These are phyloP conservation scores for Alca torda DNA, from an alignment of 2,797 vertebrate species.

Conservation along the genomic window DNA sequence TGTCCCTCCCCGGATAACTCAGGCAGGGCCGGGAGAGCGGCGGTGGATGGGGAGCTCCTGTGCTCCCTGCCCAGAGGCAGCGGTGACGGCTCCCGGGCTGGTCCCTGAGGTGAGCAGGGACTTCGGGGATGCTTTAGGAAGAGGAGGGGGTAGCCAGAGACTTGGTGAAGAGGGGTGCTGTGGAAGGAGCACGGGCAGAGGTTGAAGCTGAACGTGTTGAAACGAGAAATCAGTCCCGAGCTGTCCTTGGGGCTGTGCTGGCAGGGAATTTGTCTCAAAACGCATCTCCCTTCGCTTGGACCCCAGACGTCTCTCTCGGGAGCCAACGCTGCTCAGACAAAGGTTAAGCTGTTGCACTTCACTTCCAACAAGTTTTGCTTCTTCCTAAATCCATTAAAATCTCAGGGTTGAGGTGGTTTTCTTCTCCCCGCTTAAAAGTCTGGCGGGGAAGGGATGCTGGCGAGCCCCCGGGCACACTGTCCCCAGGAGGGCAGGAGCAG, in stretches of 20 bases:
- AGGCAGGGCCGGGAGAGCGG: background rate
- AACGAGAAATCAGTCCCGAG: background rate
- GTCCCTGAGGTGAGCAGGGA: background rate
- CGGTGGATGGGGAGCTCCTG: background rate
- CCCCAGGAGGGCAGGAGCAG: background rate
- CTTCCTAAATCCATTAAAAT: background rate
- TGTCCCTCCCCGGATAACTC: accelerated
- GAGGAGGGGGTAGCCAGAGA: background rate
- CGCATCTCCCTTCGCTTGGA: background rate
- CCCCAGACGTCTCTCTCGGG: background rate
- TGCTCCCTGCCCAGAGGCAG: background rate
- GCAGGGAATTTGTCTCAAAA: background rate
- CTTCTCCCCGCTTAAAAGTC: accelerated
- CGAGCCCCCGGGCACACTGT: accelerated
- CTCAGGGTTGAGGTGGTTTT: background rate
- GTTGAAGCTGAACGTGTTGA: background rate
- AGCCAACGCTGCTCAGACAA: background rate
- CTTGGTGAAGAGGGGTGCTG: background rate
- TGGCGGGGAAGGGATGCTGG: background rate
- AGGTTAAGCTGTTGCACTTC: background rate
- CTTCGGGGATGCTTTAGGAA: background rate
- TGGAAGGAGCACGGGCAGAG: background rate
- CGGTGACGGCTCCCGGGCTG: background rate
- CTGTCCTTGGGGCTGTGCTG: background rate
- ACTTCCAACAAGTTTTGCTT: background rate